Percentiles rank a stretch among this genome's conserved stretches.
Conservation (phyloP, 2,113 vertebrate genomes). For the Mohoua ochrocephala region DNA sequence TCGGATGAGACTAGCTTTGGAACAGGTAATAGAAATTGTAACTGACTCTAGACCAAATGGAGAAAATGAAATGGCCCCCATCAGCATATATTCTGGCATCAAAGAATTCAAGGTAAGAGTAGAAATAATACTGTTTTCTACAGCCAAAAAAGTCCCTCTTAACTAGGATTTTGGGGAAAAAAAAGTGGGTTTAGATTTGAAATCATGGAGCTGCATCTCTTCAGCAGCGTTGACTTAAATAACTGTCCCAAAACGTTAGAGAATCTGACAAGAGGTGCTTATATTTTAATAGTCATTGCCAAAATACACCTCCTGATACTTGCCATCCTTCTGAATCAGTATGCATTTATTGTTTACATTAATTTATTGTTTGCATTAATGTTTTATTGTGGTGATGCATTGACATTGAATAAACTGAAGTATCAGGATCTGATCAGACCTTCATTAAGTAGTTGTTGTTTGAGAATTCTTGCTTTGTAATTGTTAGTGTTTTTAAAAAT, state of each 20-base stretch:
- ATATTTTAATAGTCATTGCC: neutral
- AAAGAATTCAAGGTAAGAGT: constrained; percentile 90
- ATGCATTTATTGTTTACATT: no score
- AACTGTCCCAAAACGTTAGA: neutral
- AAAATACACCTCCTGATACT: neutral
- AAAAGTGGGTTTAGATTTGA: neutral
- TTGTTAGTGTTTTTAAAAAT: neutral
- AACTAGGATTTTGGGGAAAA: neutral
- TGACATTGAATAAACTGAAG: neutral
- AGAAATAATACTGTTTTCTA: neutral
- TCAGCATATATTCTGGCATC: constrained; percentile 89
- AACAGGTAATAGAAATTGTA: constrained; percentile 96
- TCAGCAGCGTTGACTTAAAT: neutral
- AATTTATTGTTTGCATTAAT: no score
- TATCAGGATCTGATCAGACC: neutral
- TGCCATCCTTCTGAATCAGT: neutral
- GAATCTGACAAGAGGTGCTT: neutral
- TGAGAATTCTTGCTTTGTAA: neutral
- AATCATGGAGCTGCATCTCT: neutral
- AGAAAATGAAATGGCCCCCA: constrained; percentile 78
- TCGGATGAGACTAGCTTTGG: constrained; percentile 92
- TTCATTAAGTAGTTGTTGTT: neutral
- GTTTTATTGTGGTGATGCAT: neutral
- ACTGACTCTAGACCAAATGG: constrained; percentile 83
- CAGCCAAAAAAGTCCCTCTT: neutral